Evolutionary conservation across 2,113 vertebrate genomes (phyloP), one percentile per base, ranked within the genome.

Genomic region (Aptenodytes patagonicus): DNA sequence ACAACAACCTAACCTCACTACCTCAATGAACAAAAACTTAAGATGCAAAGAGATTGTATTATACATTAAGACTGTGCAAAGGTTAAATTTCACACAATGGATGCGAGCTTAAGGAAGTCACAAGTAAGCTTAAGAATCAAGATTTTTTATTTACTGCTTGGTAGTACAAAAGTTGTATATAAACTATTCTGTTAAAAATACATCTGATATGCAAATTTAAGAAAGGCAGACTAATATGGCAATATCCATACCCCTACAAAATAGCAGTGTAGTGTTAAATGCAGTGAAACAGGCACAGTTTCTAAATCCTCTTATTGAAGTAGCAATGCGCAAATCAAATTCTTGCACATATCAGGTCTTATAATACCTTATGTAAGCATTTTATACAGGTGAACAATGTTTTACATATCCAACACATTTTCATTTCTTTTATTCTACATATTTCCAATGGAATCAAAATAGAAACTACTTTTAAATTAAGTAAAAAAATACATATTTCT

Each of bases 101-200:
- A 19, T 51, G 5, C 29, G n/a, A 14, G 32, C 47, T 83, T 51
- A 89, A 95, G 20, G 15, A 91, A 96, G 31, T 66, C 82, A 93
- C 54, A 57, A 62, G n/a, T 15, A 49, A 68, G 17, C 10, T 91
- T 90, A 96, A 60, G 87, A 96, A 97, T 72, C 65, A 51, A 2
- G 61, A 87, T 87, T 91, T 97, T 97, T 98, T 97, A 96, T 98
- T 98, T 96, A 97, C 90, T 95, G 87, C 77, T 98, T 97, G 95
- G 96, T 98, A 98, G 97, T 98, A 98, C 91, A 98, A 98, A 98
- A 98, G 85, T 96, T 80, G 28, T 90, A 96, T 98, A 97, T 90
- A 98, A 98, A 98, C 96, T 96, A 73, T 92, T 96, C 82, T 90
- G 97, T 98, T 98, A 98, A 98, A 98, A 98, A 98, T 97, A 98